Evolutionary conservation across 2,113 vertebrate species (phyloP).

Genomic region (Lasiurus borealis): DNA sequence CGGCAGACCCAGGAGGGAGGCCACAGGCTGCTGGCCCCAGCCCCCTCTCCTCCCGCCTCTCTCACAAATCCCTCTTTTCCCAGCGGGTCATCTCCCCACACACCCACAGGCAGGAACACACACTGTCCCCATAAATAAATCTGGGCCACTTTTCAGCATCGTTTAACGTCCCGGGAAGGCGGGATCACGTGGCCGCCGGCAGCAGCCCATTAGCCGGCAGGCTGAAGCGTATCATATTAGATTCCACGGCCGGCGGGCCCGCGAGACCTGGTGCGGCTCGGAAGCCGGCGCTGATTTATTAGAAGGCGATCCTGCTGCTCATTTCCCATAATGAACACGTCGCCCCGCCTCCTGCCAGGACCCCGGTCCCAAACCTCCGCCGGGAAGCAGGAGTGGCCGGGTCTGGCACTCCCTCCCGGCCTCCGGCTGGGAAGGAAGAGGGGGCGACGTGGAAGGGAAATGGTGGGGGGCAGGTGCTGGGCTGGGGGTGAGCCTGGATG

Average conservation of each 20-base stretch:
- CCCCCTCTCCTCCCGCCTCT: background rate
- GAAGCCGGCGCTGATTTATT: slow-evolving; percentile 79
- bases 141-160: slow-evolving; percentile 84
- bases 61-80: slow-evolving; percentile 59
- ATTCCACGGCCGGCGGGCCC: slow-evolving; percentile 78
- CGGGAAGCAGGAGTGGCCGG: background rate
- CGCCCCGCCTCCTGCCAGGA: background rate
- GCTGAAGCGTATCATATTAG: slow-evolving; percentile 84
- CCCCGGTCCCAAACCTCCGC: no score
- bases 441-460: fast-evolving
- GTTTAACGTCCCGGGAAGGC: slow-evolving; percentile 78
- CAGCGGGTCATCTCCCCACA: slow-evolving; percentile 71
- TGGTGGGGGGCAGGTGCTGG: fast-evolving
- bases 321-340: slow-evolving; percentile 24
- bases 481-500: background rate
- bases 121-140: slow-evolving; percentile 80
- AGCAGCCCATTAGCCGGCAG: slow-evolving; percentile 82
- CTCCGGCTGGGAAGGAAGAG: background rate
- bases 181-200: slow-evolving; percentile 76
- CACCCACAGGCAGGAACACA: slow-evolving; percentile 24
- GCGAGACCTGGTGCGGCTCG: slow-evolving; percentile 72
- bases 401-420: background rate
- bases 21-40: background rate
- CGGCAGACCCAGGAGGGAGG: background rate
- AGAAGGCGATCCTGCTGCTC: fast-evolving